These are phyloP conservation scores for Sitodiplosis mosellana DNA, from an alignment of 1,140 invertebrate species.

Conservation along the genomic window DNA sequence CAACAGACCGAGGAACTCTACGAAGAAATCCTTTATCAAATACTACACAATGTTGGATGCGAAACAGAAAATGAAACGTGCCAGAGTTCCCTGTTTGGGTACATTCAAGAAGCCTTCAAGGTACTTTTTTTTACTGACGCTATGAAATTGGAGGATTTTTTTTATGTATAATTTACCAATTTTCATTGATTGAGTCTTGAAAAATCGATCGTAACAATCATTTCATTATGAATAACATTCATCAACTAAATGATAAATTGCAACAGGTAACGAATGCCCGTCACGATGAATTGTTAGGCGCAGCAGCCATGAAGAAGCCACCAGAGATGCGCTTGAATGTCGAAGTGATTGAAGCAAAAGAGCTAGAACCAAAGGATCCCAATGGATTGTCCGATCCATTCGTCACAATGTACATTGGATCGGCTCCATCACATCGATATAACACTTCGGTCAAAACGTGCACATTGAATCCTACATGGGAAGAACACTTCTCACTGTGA, in stretches of 20 bases:
- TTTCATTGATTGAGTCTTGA: no score
- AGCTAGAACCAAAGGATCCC: constrained; percentile 83
- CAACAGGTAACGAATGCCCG: constrained; percentile 41
- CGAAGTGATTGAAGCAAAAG: constrained; percentile 81
- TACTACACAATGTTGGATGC: constrained; percentile 78
- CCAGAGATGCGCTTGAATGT: constrained; percentile 85
- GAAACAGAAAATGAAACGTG: constrained; percentile 48
- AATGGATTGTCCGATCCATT: constrained; percentile 95
- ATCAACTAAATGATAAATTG: no score
- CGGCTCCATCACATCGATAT: constrained; percentile 51
- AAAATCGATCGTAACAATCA: no score
- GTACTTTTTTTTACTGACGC: background rate
- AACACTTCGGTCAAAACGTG: constrained; percentile 79
- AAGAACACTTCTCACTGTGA: constrained; percentile 94
- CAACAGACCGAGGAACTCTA: constrained; percentile 79
- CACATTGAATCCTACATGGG: constrained; percentile 84
- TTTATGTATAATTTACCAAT: no score
- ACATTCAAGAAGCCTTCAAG: constrained; percentile 78
- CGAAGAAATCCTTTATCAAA: constrained; percentile 79
- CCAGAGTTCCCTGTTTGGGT: constrained; percentile 50
- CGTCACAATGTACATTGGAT: constrained; percentile 64
- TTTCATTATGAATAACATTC: no score
- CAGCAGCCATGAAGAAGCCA: constrained; percentile 57
- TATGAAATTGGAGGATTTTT: no score
- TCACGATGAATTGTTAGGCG: constrained; percentile 45